Base-by-base conservation (phyloP, 2,113 vertebrate species). In the Andinoacara biseriatus region DNA sequence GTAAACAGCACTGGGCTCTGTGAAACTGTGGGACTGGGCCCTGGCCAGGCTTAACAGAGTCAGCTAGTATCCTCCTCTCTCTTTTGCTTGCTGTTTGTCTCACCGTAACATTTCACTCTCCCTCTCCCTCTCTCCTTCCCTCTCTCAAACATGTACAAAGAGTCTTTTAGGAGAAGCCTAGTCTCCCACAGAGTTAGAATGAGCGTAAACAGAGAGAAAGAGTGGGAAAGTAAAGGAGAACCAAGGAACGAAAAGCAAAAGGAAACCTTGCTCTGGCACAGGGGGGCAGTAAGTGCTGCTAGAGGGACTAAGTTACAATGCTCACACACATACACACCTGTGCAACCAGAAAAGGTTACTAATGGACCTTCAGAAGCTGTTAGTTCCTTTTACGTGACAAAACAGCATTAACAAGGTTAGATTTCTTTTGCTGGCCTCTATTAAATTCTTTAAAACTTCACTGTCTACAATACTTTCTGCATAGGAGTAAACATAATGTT, bases 271-370 rank as follows among this genome's bases (percentile, higher is more conserved):
- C 81, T 91, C 87, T 82, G 90, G 90, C 92, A 93, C 85, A 86
- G 83, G 81, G 78, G 85, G 89, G 88, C 86, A 76, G 88, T 89
- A 92, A 90, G 90, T 85, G 86, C 76, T 63, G 74, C 77, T 57
- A 56, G 62, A 91, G 89, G 75, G 90, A 93, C 91, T 87, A 81
- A 85, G 85, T 94, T 94, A 93, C 93, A 93, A 94, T 85, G 46
- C 82, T 76, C 80, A 38, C 83, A 79, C 31, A 82, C 65, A 74
- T 82, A 76, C 60, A 85, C 43, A 76, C 61, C 67, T 72, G 67
- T 46, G 78, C 60, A 84, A 49, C 81, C 58, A 80, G 35, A 58
- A 33, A 80, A 76, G 82, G 86, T 82, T 92, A 91, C 93, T 92
- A 94, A 95, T 91, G 87, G 90, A 88, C 52, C 79, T 86, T 92